Conservation (phyloP, 2,888 invertebrate genomes). For the Philereme transversata region DNA sequence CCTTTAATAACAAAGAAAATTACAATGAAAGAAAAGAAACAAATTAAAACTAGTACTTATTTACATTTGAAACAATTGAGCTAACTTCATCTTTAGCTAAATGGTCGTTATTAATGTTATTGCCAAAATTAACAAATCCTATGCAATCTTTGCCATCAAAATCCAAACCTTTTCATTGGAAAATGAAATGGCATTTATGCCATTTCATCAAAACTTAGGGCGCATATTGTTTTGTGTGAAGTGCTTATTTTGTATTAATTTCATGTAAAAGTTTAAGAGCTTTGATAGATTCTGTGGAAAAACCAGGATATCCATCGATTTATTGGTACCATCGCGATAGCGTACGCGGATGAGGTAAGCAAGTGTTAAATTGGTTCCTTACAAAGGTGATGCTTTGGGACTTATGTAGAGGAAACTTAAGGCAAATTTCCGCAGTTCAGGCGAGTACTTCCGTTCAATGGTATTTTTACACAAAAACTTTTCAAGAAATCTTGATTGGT, state of each 20-base stretch:
- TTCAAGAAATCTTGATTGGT: too few relatives aligned
- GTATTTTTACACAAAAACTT: too few relatives aligned
- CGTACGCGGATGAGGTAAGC: conserved; percentile 9
- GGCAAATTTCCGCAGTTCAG: conserved; percentile 6
- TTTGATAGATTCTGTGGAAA: conserved; percentile 5
- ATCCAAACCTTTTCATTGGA: conserved; percentile 2
- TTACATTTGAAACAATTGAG: too few relatives aligned
- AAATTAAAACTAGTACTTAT: too few relatives aligned
- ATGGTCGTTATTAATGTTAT: not conserved
- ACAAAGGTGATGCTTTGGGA: conserved; percentile 1
- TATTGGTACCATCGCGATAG: conserved; percentile 3
- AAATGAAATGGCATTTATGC: too few relatives aligned
- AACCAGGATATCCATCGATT: conserved; percentile 3
- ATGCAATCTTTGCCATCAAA: not conserved
- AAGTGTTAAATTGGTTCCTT: not conserved
- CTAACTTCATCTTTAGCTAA: conserved; percentile 5
- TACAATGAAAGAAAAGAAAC: too few relatives aligned
- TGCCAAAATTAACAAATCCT: conserved; percentile 1
- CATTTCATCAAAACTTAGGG: conserved; percentile 8
- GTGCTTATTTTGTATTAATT: not conserved
- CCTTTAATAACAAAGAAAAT: too few relatives aligned
- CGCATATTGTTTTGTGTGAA: not conserved
- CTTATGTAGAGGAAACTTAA: not conserved
- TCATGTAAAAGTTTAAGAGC: not conserved
- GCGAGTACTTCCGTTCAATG: not conserved